Conservation (phyloP, 2,888 invertebrate genomes). For the Epistrophella euchroma region DNA sequence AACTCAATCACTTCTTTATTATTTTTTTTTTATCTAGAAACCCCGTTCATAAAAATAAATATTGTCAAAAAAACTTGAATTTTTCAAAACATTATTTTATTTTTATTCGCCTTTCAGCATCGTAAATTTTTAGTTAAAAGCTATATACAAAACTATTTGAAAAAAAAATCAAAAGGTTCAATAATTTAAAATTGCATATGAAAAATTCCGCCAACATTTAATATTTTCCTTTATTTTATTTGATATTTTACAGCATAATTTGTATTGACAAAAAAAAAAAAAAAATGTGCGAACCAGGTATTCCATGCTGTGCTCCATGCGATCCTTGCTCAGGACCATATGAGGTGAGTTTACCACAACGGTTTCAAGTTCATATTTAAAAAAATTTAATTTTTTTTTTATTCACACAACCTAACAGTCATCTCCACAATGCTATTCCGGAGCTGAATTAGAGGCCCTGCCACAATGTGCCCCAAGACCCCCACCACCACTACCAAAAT, state of each 20-base stretch:
- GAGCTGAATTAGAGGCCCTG: constrained; percentile 80
- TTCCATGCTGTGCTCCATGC: constrained; percentile 78
- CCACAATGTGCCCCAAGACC: constrained; percentile 81
- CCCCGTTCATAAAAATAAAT: not conserved
- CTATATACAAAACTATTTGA: constrained; percentile 20
- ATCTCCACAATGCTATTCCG: constrained; percentile 81
- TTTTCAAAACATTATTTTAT: constrained; percentile 13
- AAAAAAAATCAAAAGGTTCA: constrained; percentile 25
- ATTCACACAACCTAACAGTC: constrained; percentile 77
- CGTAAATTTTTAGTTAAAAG: constrained; percentile 42
- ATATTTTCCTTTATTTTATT: not conserved
- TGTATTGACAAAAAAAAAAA: not conserved
- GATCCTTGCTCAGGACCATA: constrained; percentile 82
- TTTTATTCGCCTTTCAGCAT: constrained; percentile 43
- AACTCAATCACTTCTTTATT: not conserved
- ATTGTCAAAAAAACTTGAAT: not conserved
- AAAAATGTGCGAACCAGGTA: constrained; percentile 59
- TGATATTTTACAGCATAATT: not conserved
- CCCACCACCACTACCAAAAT: constrained; percentile 81
- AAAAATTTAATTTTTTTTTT: not conserved
- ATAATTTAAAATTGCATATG: not conserved
- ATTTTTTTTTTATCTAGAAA: constrained; percentile 22
- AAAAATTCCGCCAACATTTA: not conserved
- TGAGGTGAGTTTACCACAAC: constrained; percentile 79
- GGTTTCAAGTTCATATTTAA: not conserved